phyloP scores from a whole-genome alignment of 2,113 vertebrate genomes.

The Callionymus lyra region DNA sequence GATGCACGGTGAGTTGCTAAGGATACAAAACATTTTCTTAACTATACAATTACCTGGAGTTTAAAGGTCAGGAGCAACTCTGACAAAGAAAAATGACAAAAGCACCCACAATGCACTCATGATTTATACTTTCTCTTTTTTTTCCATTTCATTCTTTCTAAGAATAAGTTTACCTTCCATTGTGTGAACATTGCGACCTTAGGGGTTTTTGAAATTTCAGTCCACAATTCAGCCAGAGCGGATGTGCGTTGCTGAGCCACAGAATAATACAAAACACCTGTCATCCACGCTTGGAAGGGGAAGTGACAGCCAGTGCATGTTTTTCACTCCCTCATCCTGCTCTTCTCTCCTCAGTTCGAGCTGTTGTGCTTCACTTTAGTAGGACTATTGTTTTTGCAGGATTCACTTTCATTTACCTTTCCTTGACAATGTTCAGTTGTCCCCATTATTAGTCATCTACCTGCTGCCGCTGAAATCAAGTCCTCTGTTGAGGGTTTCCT shows the following conservation, averaged over 20 bases:
- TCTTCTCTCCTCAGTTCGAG: slow-evolving; percentile 26
- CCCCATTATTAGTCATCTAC: slow-evolving; percentile 16
- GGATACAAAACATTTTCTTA: no score
- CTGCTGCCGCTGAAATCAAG: slow-evolving; percentile 11
- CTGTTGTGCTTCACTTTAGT: slow-evolving; percentile 30
- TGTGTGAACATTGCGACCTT: slow-evolving; percentile 16
- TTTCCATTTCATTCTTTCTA: slow-evolving; percentile 29
- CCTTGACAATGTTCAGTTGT: slow-evolving; percentile 23
- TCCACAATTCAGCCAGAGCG: slow-evolving; percentile 10
- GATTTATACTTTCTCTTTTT: no score
- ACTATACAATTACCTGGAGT: no score
- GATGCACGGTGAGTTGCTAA: no score
- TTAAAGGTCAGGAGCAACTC: no score
- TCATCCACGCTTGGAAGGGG: slow-evolving; percentile 25
- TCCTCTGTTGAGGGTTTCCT: no score
- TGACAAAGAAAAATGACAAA: no score
- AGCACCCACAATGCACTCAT: no score
- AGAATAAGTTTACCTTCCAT: slow-evolving; percentile 32
- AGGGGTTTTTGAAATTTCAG: slow-evolving; percentile 14
- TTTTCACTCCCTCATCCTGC: slow-evolving; percentile 16
- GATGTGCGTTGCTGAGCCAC: slow-evolving; percentile 12
- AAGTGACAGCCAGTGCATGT: slow-evolving; percentile 29
- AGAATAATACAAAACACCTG: slow-evolving; percentile 49
- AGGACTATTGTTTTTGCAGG: slow-evolving; percentile 18
- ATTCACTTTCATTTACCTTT: slow-evolving; percentile 33